Evolutionary conservation across 2,113 vertebrate genomes (phyloP).

Genomic region (Phalacrocorax aristotelis): DNA sequence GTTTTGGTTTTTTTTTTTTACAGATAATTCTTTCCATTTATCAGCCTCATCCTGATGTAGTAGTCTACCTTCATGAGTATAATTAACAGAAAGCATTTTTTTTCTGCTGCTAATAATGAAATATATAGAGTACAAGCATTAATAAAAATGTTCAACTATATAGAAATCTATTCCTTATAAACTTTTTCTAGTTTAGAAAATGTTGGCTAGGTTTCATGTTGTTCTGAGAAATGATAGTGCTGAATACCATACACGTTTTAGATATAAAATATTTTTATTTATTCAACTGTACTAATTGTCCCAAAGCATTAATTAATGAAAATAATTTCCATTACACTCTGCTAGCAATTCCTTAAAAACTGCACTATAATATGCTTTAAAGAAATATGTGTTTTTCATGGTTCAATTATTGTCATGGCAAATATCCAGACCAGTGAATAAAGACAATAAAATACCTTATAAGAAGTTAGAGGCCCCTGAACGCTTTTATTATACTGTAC

Average conservation of each 20-base stretch:
- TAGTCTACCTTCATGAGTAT: not conserved
- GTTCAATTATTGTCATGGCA: constrained; percentile 71
- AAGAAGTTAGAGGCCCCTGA: constrained; percentile 56
- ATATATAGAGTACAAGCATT: not conserved
- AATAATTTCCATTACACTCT: constrained; percentile 23
- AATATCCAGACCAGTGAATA: constrained; percentile 67
- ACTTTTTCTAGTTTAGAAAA: not conserved
- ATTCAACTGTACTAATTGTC: constrained; percentile 29
- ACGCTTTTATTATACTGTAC: constrained; percentile 68
- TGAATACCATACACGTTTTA: not conserved
- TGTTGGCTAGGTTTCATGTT: not conserved
- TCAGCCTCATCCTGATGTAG: not conserved
- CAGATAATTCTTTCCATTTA: not conserved
- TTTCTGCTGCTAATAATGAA: not conserved
- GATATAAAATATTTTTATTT: constrained; percentile 7
- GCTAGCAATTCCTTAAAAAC: not conserved
- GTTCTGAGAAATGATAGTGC: not conserved
- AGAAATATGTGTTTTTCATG: constrained; percentile 41
- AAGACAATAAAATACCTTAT: constrained; percentile 66
- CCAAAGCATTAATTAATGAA: constrained; percentile 22
- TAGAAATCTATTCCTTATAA: not conserved
- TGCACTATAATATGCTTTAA: constrained; percentile 35
- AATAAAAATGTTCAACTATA: not conserved
- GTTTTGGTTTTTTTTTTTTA: not conserved
- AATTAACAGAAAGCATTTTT: not conserved